These are phyloP conservation scores for Tor tambroides DNA, from an alignment of 2,113 vertebrate genomes.

Conservation along the genomic window DNA sequence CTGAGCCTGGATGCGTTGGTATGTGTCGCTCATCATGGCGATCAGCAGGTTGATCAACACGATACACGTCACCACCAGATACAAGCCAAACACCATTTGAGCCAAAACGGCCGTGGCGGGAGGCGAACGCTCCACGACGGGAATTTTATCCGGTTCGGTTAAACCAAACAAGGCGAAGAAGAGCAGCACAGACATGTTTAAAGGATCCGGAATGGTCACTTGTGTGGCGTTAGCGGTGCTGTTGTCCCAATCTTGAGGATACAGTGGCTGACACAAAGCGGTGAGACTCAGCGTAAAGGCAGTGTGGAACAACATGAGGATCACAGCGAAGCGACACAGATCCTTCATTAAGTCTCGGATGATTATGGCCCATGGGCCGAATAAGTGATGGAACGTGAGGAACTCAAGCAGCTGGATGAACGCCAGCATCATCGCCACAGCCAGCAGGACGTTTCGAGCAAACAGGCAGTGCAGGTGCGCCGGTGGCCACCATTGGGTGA, in stretches of 20 bases:
- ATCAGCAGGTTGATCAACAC: slow-evolving; percentile 72
- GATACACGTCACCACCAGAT: slow-evolving; percentile 68
- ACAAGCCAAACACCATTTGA: slow-evolving; percentile 66
- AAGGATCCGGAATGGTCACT: neutral
- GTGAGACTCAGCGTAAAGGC: slow-evolving; percentile 71
- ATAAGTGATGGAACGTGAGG: slow-evolving; percentile 72
- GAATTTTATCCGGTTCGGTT: slow-evolving; percentile 62
- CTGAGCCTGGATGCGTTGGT: slow-evolving; percentile 72
- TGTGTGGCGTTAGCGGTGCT: slow-evolving; percentile 10
- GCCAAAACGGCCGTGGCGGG: slow-evolving; percentile 56
- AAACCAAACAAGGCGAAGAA: slow-evolving; percentile 72
- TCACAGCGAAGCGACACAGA: slow-evolving; percentile 69
- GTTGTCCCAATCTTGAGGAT: slow-evolving; percentile 31
- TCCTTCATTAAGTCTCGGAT: slow-evolving; percentile 73
- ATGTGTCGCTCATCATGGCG: slow-evolving; percentile 75
- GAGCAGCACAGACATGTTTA: slow-evolving; percentile 65
- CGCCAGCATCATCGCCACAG: slow-evolving; percentile 67
- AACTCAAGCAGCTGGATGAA: slow-evolving; percentile 73
- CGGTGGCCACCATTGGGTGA: slow-evolving; percentile 43
- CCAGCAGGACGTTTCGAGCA: slow-evolving; percentile 68
- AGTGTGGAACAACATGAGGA: slow-evolving; percentile 68
- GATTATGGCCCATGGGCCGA: slow-evolving; percentile 73
- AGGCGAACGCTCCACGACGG: slow-evolving; percentile 51
- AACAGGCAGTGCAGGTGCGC: slow-evolving; percentile 66
- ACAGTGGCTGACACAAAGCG: slow-evolving; percentile 67